phyloP scores from a whole-genome alignment of 2,113 vertebrate genomes.

The Zapus hudsonius region DNA sequence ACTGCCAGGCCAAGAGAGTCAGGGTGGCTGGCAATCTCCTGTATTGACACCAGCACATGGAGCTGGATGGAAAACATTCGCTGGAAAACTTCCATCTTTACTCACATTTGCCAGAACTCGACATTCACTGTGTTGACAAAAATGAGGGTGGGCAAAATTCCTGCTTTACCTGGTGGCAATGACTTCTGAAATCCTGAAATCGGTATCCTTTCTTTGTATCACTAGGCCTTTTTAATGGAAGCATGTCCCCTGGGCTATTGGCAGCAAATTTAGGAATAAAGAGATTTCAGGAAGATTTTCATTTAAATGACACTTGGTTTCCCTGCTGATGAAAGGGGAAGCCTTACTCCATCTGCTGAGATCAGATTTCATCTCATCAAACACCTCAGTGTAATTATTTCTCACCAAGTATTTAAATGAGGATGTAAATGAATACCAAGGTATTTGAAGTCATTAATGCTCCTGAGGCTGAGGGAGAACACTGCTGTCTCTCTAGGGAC shows the following conservation, averaged over 20 bases:
- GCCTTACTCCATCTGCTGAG: conserved; percentile 81
- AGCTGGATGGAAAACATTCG: not conserved
- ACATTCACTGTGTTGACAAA: conserved; percentile 49
- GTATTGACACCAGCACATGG: not conserved
- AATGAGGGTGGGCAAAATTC: not conserved
- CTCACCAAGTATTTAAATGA: conserved; percentile 80
- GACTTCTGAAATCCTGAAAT: conserved; percentile 34
- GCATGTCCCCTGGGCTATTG: conserved; percentile 69
- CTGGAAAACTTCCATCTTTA: conserved; percentile 50
- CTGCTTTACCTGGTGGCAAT: conserved; percentile 37
- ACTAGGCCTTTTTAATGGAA: conserved; percentile 63
- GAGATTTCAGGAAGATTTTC: conserved; percentile 83
- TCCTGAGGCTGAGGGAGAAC: conserved; percentile 33
- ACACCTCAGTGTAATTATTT: conserved; percentile 81
- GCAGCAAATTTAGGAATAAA: conserved; percentile 80
- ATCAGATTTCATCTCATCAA: conserved; percentile 82
- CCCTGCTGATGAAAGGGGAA: conserved; percentile 79
- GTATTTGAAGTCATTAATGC: conserved; percentile 80
- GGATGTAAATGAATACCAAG: conserved; percentile 80
- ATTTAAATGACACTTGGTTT: conserved; percentile 83
- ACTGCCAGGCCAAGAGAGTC: not conserved
- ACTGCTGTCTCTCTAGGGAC: conserved; percentile 59
- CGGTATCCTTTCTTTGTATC: not conserved
- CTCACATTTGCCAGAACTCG: not conserved
- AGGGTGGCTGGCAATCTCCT: not conserved